Evolutionary conservation across 2,797 vertebrate species (phyloP), one percentile per base, ranked within the genome.

Genomic region (Amphiprion clarkii): DNA sequence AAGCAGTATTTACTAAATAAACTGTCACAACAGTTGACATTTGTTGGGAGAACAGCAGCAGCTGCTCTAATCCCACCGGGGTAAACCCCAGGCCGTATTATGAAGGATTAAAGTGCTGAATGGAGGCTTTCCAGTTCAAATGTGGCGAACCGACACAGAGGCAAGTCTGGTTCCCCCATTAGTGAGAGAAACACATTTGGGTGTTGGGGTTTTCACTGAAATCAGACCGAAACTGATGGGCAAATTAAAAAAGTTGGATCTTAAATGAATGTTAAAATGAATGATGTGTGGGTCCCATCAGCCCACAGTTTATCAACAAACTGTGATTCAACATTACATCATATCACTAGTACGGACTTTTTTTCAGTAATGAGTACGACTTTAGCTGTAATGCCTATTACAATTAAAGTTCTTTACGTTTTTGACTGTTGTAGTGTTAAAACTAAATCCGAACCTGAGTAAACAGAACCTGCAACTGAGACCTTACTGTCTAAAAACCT

Each of bases 31-130:
- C 25, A 61, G 65, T 19, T 19, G 57, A 25, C 39, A 27, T 54
- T 39, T 65, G 44, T 52, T 75, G 17, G 25, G 21, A 42, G 23
- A 36, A 55, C 3, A 46, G 54, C 65, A 76, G 73, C 70, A 74
- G 73, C 83, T 74, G 76, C 62, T 71, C 31, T 56, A 6, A 52
- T 67, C 61, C 54, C 10, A 48, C 17, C 0, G 1, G n/a, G 9
- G 21, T 36, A 67, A 63, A 71, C 31, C 51, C 29, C 33, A 1
- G 9, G 4, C 56, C 21, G 59, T 6, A 67, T 85, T 55, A 19
- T 40, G 25, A 59, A 51, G 65, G 80, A 78, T 80, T 78, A 59
- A 66, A 80, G 36, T 13, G 56, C 71, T 12, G 33, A 75, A 54
- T 12, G 23, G 46, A 78, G 48, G 56, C 46, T 64, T 72, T 78